Base-by-base conservation (phyloP, 2,888 invertebrate species). In the Tetranychus piercei region DNA sequence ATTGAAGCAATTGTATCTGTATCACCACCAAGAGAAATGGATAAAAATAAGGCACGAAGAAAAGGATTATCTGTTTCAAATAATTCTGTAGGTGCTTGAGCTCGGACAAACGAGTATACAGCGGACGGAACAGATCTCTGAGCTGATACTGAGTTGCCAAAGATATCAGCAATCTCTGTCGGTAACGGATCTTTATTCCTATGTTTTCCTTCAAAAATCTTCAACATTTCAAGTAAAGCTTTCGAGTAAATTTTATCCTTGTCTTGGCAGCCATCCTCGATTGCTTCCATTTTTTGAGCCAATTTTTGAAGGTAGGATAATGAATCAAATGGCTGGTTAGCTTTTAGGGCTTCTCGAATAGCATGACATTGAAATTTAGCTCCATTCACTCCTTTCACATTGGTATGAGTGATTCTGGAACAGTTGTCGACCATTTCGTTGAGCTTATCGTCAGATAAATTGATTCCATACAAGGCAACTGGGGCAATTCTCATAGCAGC, bases 1-100 rank as follows among this genome's bases (percentile, higher is more conserved):
- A 90, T 89, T 73, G 87, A 85, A 0, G 88, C 89, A 79, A 90
- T 89, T 0, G 90, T 90, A 79, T 90, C 90, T 0, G 89, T 88
- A 81, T 90, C 90, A 5, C 90, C 90, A 43, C 90, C 90, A 15
- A 90, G 82, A 20, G 86, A 85, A 77, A 90, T 87, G 11, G 89
- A 88, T 81, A 87, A 88, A 79, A 88, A 87, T 65, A 90, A 82
- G 5, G 88, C 86, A 77, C 88, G 84, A 80, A 88, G 85, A 79
- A 79, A 78, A 18, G 77, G 76, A 73, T 79, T 78, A 18, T 76
- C 75, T 45, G 72, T 74, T 76, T 77, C 74, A 6, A 74, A 74
- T 66, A 34, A 15, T 8, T 74, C 8, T 69, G 80, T 76, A 34
- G 78, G 77, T 75, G 79, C 78, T 9, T 78, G 74, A n/a, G 80